These are phyloP conservation scores for Zosterops pallidus DNA, from an alignment of 2,113 vertebrate genomes.

Conservation along the genomic window DNA sequence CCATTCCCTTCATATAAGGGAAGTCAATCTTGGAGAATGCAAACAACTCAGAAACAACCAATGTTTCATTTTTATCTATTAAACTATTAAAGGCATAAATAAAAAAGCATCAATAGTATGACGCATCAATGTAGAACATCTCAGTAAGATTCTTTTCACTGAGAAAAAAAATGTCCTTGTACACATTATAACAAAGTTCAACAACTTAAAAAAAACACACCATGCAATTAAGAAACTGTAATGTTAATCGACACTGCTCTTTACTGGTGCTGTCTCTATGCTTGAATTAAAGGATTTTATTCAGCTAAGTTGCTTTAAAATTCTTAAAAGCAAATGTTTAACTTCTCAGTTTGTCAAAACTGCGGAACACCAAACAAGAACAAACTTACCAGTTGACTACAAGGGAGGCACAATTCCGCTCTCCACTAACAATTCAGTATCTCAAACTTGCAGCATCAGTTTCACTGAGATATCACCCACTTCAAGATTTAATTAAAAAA, in stretches of 20 bases:
- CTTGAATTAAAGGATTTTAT: neutral
- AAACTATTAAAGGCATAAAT: neutral
- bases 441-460: neutral
- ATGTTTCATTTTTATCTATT: neutral
- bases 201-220: fast-evolving
- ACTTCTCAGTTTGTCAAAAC: neutral
- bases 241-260: neutral
- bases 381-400: neutral
- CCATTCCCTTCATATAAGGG: neutral
- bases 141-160: neutral
- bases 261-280: neutral
- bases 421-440: neutral
- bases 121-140: neutral
- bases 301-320: neutral
- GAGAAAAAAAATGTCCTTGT: neutral
- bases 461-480: neutral
- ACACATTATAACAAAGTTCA: neutral
- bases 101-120: neutral
- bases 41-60: neutral
- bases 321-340: neutral
- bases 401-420: neutral
- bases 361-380: neutral
- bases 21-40: neutral
- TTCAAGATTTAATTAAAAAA: neutral
- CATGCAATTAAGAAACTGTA: neutral